phyloP scores from a whole-genome alignment of 2,113 vertebrate species.

The Serilophus lunatus region DNA sequence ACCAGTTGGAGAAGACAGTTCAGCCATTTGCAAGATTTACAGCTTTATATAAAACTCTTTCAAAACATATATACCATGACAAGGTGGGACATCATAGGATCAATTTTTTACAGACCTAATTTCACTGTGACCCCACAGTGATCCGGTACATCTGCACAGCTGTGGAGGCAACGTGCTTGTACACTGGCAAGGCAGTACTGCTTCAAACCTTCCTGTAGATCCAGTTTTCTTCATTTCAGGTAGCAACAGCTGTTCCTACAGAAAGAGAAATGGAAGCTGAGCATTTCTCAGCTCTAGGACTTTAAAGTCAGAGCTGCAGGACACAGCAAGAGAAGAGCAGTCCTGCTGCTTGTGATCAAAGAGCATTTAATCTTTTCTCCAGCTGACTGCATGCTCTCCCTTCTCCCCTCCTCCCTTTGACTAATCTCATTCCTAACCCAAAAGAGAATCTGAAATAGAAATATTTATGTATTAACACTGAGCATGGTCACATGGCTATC shows the following conservation, averaged over 20 bases:
- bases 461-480: slow-evolving; percentile 13
- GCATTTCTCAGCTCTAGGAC: neutral
- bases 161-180: neutral
- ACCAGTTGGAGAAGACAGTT: neutral
- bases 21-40: neutral
- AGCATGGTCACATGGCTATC: neutral
- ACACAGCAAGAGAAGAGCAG: neutral
- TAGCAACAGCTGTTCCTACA: neutral
- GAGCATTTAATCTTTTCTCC: slow-evolving; percentile 30
- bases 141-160: neutral
- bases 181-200: neutral
- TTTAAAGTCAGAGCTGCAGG: slow-evolving; percentile 1
- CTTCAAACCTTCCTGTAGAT: neutral
- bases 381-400: neutral
- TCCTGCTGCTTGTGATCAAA: slow-evolving; percentile 44
- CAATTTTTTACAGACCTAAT: neutral
- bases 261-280: neutral
- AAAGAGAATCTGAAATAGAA: slow-evolving; percentile 32
- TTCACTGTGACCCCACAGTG: neutral
- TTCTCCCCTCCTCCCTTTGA: neutral
- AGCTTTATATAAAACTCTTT: neutral
- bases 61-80: no score
- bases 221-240: neutral
- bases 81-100: neutral
- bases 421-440: slow-evolving; percentile 28